A percentile compares a stretch with the other conserved stretches of the same genome.
Evolutionary conservation across 2,797 vertebrate genomes (phyloP).

Genomic region (Poeciliopsis infans): DNA sequence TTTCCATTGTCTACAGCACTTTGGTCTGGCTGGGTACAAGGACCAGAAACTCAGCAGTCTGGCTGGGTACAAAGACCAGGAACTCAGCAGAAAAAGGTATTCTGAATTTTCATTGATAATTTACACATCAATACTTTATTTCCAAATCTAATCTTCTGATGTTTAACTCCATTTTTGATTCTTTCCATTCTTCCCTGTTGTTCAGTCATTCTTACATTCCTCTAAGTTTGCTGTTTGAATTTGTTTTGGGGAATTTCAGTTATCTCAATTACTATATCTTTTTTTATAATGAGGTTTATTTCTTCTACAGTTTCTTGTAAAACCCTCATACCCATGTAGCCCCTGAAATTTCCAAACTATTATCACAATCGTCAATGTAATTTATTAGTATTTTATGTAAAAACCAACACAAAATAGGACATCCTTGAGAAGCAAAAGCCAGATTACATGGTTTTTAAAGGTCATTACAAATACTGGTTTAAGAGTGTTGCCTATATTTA

Average conservation of each 20-base stretch:
- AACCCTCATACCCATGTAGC: neutral
- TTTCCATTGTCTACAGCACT: slow-evolving; percentile 70
- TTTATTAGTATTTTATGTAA: neutral
- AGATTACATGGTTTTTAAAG: neutral
- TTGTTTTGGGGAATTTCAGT: slow-evolving; percentile 4
- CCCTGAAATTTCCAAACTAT: neutral
- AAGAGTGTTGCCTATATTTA: neutral
- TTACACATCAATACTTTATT: slow-evolving; percentile 5
- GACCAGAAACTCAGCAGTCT: slow-evolving; percentile 49
- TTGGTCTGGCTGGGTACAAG: slow-evolving; percentile 68
- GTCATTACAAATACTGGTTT: neutral
- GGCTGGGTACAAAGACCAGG: slow-evolving; percentile 52
- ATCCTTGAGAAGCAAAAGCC: neutral
- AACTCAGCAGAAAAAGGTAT: slow-evolving; percentile 69
- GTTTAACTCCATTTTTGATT: slow-evolving; percentile 16
- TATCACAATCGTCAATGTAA: neutral
- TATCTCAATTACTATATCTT: slow-evolving; percentile 8
- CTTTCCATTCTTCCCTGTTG: slow-evolving; percentile 8
- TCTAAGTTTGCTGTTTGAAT: slow-evolving; percentile 8
- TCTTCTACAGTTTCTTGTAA: neutral
- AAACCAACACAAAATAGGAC: neutral
- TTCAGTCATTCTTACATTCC: neutral
- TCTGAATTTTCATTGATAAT: slow-evolving; percentile 12
- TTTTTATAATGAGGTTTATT: neutral
- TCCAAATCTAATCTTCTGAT: slow-evolving; percentile 16